Evolutionary conservation across 2,797 vertebrate genomes (phyloP), one percentile per base, ranked within the genome.

Genomic region (Scleropages formosus): DNA sequence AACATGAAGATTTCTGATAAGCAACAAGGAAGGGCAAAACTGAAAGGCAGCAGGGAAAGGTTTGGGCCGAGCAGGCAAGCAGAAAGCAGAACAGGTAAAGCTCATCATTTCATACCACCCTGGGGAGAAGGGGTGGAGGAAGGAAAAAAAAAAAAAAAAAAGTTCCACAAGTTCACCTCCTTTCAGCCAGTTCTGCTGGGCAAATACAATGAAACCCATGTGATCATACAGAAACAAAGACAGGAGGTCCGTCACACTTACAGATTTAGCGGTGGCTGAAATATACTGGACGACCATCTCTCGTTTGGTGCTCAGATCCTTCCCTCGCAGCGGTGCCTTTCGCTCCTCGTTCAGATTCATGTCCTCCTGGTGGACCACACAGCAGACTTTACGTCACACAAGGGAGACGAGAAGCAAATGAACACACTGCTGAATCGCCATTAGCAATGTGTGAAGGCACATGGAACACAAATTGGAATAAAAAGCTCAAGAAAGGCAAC

Each of bases 231-330:
- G 31, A 39, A 31, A 39, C 31, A 6, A 6, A 39, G 2, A 39
- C 31, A n/a, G n/a, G n/a, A n/a, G n/a, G n/a, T n/a, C n/a, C n/a
- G n/a, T n/a, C n/a, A 68, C 80, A 96, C 97, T 97, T 94, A 99
- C 98, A 80, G 98, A 99, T 95, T 99, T 99, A 80, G 97, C 91
- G 78, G 98, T 98, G 80, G 97, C 94, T 75, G 96, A 98, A 87
- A 99, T 97, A 88, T 99, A 99, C 77, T 98, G 98, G 86, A 97
- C 95, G 74, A 99, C 98, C 97, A 99, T 99, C 89, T 99, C 98
- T 0, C 95, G 94, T 77, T 99, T 99, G 31, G 95, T 98, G 84
- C 90, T 89, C 78, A 99, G 85, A 85, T 99, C 98, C 81, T 99
- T 99, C 78, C 94, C 93, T 72, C 97, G 91, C 20, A 99, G 85